A percentile compares a stretch with the other conserved stretches of the same genome.
Evolutionary conservation across 2,888 invertebrate genomes (phyloP).

Genomic region (Spodoptera exigua): DNA sequence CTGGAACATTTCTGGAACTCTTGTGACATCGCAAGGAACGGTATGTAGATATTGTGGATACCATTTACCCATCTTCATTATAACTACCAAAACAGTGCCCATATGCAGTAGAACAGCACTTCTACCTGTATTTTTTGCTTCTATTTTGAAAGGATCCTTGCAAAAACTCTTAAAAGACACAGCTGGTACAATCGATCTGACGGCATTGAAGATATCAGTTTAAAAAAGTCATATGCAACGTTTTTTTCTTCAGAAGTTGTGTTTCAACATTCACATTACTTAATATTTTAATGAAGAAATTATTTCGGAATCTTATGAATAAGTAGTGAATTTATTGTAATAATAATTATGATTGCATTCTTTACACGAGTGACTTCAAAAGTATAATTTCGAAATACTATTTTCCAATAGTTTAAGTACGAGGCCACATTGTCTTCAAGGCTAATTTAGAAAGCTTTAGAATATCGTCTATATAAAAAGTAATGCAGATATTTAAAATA

Average conservation of each 20-base stretch:
- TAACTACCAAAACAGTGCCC: no score
- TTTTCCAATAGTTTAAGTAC: no score
- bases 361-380: no score
- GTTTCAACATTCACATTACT: constrained; percentile 27
- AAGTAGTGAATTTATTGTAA: constrained; percentile 1
- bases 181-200: constrained; percentile 23
- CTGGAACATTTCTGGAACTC: no score
- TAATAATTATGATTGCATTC: background rate
- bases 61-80: no score
- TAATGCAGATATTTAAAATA: background rate
- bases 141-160: constrained; percentile 33
- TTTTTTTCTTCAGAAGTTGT: constrained; percentile 14
- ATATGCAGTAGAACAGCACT: no score
- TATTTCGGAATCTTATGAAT: constrained; percentile 8
- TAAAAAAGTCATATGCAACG: constrained; percentile 5
- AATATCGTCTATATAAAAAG: background rate
- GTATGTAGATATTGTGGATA: no score
- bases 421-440: no score
- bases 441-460: background rate
- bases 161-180: constrained; percentile 31
- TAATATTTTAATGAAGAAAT: constrained; percentile 11
- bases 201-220: constrained; percentile 35
- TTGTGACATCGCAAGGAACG: no score
- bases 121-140: constrained; percentile 28
- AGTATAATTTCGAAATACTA: no score